A percentile compares a stretch with the other conserved stretches of the same genome.
Conservation (phyloP, 2,113 vertebrate species). For the Bambusicola thoracicus region DNA sequence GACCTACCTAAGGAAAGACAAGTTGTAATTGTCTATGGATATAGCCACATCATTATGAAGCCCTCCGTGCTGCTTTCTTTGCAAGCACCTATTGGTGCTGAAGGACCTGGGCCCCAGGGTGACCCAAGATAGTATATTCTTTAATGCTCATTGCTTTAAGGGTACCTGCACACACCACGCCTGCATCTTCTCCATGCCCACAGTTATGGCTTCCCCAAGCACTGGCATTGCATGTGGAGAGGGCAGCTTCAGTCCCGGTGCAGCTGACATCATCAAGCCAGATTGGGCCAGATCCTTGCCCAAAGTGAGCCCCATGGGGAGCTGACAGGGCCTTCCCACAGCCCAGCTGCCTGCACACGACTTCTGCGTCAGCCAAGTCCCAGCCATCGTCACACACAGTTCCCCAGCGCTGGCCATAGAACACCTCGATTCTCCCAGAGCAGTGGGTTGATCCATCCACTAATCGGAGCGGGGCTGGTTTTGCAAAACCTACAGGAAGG, state of each 20-base stretch:
- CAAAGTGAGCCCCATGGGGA: not conserved
- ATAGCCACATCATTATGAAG: not conserved
- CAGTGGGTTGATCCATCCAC: not conserved
- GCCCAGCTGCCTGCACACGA: conserved; percentile 87
- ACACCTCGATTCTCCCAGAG: conserved; percentile 75
- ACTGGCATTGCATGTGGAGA: not conserved
- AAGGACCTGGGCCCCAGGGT: not conserved
- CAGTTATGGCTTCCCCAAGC: not conserved
- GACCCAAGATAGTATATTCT: not conserved
- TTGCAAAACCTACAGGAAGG: not conserved
- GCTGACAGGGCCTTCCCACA: conserved; percentile 73
- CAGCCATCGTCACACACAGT: conserved; percentile 90
- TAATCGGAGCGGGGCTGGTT: not conserved
- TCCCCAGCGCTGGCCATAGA: conserved; percentile 89
- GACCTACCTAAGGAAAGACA: conserved; percentile 34
- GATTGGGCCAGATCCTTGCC: not conserved
- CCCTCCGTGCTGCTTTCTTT: not conserved
- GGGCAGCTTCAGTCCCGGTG: not conserved
- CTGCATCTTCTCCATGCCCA: not conserved
- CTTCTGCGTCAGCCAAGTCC: conserved; percentile 82
- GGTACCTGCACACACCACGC: not conserved
- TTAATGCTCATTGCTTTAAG: too few species aligned
- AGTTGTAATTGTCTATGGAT: not conserved
- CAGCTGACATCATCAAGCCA: not conserved
- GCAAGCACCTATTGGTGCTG: not conserved